Base-by-base conservation (phyloP, 2,113 vertebrate species). In the Podarcis cretensis region DNA sequence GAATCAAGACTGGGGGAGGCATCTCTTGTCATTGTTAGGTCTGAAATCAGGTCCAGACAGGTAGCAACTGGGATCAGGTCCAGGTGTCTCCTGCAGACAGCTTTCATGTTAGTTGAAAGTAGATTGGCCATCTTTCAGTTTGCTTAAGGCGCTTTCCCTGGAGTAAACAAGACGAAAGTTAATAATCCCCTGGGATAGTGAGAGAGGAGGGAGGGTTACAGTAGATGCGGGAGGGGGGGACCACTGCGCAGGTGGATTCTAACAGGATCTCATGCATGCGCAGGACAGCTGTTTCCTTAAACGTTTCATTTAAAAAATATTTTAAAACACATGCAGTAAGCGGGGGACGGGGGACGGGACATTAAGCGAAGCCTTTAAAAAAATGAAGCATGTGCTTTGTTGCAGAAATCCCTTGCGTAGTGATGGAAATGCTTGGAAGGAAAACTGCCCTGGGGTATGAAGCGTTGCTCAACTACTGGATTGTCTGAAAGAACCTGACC, bases 241-340 rank as follows among this genome's bases (percentile, higher is more conserved):
- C 63, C n/a, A 68, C 75, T 80, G 93, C 89, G 92, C 95, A 96
- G 95, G 95, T 95, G 94, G 91, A 85, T 90, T 85, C 74, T 90
- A 93, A 91, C 87, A 91, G 92, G 92, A 91, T 74, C 80, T 93
- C 83, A 92, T 94, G 93, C 94, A 95, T 93, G 92, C 95, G 90
- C 65, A 66, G 66, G 76, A 48, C 82, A 89, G 59, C 76, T 54
- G n/a, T 59, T 84, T 91, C 94, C 92, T 90, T 87, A 94, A 37
- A 83, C 32, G 59, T 35, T 59, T 87, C 92, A 93, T 91, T 88
- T 74, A 89, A 89, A 92, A 74, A 87, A 48, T 89, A 89, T 54
- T 54, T 54, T 10, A 48, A 10, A 54, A 54, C 10, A 54, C 48
- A 54, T 54, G 48, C 10, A 54, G 10, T 54, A 54, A 54, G 48